These are phyloP conservation scores for Protula sp. DNA, from an alignment of 2,888 invertebrate species.

Conservation along the genomic window DNA sequence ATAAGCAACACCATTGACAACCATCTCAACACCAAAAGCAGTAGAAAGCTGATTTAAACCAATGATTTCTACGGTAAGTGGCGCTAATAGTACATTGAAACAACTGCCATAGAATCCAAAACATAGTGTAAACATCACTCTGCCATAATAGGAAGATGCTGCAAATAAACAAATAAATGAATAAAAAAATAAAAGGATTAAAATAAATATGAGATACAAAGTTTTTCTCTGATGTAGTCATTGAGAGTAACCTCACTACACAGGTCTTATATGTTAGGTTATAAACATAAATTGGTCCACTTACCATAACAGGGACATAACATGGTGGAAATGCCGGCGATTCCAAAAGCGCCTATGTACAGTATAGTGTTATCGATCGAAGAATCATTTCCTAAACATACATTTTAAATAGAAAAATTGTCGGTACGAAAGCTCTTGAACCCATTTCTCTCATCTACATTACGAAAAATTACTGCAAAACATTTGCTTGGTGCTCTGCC, in stretches of 20 bases:
- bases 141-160: not conserved
- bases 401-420: too few relatives aligned
- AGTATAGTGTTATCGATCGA: slow-evolving; percentile 4
- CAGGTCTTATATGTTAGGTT: too few relatives aligned
- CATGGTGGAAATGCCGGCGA: slow-evolving; percentile 4
- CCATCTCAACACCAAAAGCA: slow-evolving; percentile 6
- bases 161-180: too few relatives aligned
- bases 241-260: too few relatives aligned
- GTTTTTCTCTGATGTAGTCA: too few relatives aligned
- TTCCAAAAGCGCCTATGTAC: slow-evolving; percentile 4
- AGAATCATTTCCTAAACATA: slow-evolving; percentile 4
- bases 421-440: too few relatives aligned
- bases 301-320: not conserved
- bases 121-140: not conserved
- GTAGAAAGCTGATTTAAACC: not conserved
- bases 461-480: too few relatives aligned
- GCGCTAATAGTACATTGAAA: slow-evolving; percentile 4
- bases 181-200: too few relatives aligned
- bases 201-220: too few relatives aligned
- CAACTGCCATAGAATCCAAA: slow-evolving; percentile 9
- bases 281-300: too few relatives aligned
- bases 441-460: too few relatives aligned
- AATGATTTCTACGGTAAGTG: slow-evolving; percentile 4
- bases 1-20: slow-evolving; percentile 1
- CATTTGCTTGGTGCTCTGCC: too few relatives aligned